A percentile compares a stretch with the other conserved stretches of the same genome.
phyloP scores from a whole-genome alignment of 2,888 invertebrate genomes.

The Automeris io region DNA sequence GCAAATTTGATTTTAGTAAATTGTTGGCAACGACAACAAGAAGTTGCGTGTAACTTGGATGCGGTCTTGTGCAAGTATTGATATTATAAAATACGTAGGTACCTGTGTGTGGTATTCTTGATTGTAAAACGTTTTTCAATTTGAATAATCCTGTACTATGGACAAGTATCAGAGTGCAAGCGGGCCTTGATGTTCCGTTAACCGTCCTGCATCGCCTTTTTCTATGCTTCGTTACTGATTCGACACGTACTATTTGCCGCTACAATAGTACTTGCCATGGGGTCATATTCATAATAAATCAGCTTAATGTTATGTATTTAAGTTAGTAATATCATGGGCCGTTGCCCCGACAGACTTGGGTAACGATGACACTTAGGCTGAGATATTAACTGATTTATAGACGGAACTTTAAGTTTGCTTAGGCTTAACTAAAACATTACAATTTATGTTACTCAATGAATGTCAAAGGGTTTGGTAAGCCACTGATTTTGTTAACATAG shows the following conservation, averaged over 20 bases:
- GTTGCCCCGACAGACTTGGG: slow-evolving; percentile 36
- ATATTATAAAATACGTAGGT: neutral
- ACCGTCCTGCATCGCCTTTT: slow-evolving; percentile 66
- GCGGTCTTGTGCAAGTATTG: neutral
- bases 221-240: slow-evolving; percentile 61
- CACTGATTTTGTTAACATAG: no score
- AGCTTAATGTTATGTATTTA: slow-evolving; percentile 55
- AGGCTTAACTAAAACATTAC: no score
- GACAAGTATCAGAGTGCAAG: neutral
- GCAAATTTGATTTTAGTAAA: no score
- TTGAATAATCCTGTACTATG: slow-evolving; percentile 4
- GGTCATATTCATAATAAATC: slow-evolving; percentile 50
- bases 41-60: slow-evolving; percentile 6
- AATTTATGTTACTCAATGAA: no score
- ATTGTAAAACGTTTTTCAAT: neutral
- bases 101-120: slow-evolving; percentile 11
- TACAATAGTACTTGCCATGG: slow-evolving; percentile 62
- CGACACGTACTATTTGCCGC: slow-evolving; percentile 61
- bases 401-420: no score
- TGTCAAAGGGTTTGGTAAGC: no score
- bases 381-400: no score
- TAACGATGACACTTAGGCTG: no score
- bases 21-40: slow-evolving; percentile 7
- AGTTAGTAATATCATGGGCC: slow-evolving; percentile 56
- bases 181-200: slow-evolving; percentile 47